Evolutionary conservation across 2,797 vertebrate species (phyloP).

Genomic region (Acestrorhynchus altus): DNA sequence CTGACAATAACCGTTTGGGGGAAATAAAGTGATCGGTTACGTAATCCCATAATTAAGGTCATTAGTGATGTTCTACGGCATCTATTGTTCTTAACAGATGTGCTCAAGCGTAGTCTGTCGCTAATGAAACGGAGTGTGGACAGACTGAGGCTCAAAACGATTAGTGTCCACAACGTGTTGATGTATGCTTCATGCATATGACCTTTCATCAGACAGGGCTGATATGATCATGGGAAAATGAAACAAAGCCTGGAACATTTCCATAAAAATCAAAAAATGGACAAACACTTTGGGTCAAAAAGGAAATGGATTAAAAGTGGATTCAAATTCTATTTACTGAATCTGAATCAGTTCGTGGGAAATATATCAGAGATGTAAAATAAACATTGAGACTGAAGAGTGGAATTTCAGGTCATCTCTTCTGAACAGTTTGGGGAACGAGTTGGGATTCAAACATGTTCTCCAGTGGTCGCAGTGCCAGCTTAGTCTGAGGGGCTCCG

Average conservation of each 20-base stretch:
- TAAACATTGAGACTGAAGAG: not conserved
- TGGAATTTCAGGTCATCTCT: too few species aligned
- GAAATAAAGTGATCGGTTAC: constrained; percentile 9
- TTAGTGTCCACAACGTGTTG: not conserved
- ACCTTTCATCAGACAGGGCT: constrained; percentile 1
- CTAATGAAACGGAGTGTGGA: constrained; percentile 10
- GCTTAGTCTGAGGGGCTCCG: too few species aligned
- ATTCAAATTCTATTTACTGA: not conserved
- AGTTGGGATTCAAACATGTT: too few species aligned
- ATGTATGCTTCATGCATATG: constrained; percentile 2
- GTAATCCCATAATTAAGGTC: constrained; percentile 40
- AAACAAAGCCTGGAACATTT: not conserved
- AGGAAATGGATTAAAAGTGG: not conserved
- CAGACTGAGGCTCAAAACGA: not conserved
- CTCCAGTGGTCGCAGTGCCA: too few species aligned
- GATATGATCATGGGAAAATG: not conserved
- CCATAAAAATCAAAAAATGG: not conserved
- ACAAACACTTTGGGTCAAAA: too few species aligned
- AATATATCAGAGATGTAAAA: too few species aligned
- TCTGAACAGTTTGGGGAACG: too few species aligned
- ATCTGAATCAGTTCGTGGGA: too few species aligned
- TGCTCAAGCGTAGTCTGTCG: constrained; percentile 4
- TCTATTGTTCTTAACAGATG: constrained; percentile 16
- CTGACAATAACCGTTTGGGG: constrained; percentile 19
- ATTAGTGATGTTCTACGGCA: constrained; percentile 20